Percentiles rank a stretch among this genome's conserved stretches.
Evolutionary conservation across 2,888 invertebrate species (phyloP).

Genomic region (Ectemnius continuus): DNA sequence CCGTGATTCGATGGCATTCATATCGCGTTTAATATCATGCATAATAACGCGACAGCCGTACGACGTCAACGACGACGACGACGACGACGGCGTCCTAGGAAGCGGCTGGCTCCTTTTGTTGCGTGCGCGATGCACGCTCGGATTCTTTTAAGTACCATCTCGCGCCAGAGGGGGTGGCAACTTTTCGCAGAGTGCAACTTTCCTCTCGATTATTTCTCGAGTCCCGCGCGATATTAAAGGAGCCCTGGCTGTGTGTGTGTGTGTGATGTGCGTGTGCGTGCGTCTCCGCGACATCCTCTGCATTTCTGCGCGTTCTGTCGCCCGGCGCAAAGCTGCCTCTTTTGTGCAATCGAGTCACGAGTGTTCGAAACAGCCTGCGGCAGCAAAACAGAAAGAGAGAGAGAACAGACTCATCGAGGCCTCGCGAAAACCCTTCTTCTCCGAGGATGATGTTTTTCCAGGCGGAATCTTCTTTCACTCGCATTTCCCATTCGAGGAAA

Average conservation of each 20-base stretch:
- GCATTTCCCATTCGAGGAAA: conserved; percentile 43
- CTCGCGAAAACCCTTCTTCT: conserved; percentile 7
- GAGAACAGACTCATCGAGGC: conserved; percentile 22
- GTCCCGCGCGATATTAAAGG: conserved; percentile 3
- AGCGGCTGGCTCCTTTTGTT: too few species aligned
- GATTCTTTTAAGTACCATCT: background rate
- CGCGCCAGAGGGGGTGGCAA: background rate
- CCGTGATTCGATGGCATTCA: too few species aligned
- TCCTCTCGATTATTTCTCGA: background rate
- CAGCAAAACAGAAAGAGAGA: conserved; percentile 12
- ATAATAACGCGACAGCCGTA: too few species aligned
- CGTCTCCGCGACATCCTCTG: too few species aligned
- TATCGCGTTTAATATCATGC: too few species aligned
- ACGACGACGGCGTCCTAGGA: too few species aligned
- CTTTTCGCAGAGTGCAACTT: background rate
- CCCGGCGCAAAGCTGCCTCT: background rate
- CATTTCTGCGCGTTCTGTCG: background rate
- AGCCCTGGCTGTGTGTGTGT: too few species aligned
- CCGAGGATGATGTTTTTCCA: conserved; percentile 4
- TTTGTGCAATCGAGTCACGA: conserved; percentile 20
- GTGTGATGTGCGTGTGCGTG: too few species aligned
- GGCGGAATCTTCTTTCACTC: conserved; percentile 8
- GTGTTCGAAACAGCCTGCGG: conserved; percentile 13
- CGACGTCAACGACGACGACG: too few species aligned
- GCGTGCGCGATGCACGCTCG: background rate